Conservation (phyloP, 2,113 vertebrate species). For the Formicarius rufipectus region DNA sequence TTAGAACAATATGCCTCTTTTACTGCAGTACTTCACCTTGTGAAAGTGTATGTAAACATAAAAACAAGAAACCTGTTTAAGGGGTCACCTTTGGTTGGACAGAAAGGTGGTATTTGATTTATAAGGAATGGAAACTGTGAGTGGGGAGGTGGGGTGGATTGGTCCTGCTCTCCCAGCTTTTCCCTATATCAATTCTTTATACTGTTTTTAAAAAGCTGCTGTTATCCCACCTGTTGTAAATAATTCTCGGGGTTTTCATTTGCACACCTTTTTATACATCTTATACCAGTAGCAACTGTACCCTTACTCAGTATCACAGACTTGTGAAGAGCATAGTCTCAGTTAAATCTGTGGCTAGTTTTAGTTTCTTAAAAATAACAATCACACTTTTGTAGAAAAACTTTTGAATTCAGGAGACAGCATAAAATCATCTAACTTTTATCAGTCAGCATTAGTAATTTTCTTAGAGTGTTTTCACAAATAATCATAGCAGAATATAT, state of each 20-base stretch:
- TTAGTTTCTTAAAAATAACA: background rate
- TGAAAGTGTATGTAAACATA: constrained; percentile 27
- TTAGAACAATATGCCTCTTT: constrained; percentile 61
- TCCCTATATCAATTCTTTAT: background rate
- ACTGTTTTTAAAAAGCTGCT: background rate
- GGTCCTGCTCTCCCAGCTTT: background rate
- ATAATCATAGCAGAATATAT: background rate
- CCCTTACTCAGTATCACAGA: background rate
- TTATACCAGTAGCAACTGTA: background rate
- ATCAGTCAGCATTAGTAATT: background rate
- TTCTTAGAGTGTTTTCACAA: background rate
- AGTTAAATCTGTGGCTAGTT: background rate
- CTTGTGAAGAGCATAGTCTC: background rate
- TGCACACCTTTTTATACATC: background rate
- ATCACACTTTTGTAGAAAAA: background rate
- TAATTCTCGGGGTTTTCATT: background rate
- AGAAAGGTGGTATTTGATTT: background rate
- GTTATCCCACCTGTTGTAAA: background rate
- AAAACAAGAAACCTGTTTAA: background rate
- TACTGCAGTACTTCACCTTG: constrained; percentile 63
- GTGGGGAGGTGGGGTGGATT: background rate
- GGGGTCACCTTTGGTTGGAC: constrained; percentile 62
- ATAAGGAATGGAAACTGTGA: background rate
- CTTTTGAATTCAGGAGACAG: background rate
- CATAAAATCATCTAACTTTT: background rate